These are phyloP conservation scores for Alloplasta piceator DNA, from an alignment of 2,888 invertebrate genomes.

Conservation along the genomic window DNA sequence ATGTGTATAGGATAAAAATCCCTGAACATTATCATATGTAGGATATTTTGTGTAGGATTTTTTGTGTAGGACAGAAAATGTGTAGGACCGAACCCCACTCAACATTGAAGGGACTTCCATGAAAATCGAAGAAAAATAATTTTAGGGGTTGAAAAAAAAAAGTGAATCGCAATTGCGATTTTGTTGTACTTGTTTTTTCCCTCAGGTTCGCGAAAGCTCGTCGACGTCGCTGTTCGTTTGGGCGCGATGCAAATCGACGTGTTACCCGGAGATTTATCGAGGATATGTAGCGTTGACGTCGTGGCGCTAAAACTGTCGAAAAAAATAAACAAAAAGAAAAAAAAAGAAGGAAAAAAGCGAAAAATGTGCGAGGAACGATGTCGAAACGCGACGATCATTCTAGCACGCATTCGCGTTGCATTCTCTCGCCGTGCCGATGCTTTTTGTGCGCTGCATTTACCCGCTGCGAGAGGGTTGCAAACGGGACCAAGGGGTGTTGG, in stretches of 20 bases:
- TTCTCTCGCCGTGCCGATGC: slow-evolving; percentile 37
- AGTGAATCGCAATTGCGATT: background rate
- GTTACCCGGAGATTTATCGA: background rate
- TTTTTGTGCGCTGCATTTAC: slow-evolving; percentile 22
- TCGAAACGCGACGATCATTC: slow-evolving; percentile 51
- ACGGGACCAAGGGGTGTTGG: slow-evolving; percentile 19
- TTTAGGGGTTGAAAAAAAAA: slow-evolving; percentile 12
- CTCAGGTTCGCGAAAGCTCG: too few species aligned
- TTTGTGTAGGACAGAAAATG: too few species aligned
- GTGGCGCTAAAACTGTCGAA: background rate
- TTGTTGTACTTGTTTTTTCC: background rate
- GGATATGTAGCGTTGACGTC: too few species aligned
- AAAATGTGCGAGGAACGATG: slow-evolving; percentile 18
- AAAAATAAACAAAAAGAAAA: background rate
- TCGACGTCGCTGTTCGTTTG: too few species aligned
- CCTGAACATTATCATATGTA: too few species aligned
- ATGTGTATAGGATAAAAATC: too few species aligned
- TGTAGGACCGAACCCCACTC: too few species aligned
- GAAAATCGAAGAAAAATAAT: too few species aligned
- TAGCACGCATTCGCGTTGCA: slow-evolving; percentile 52
- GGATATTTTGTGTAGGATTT: too few species aligned
- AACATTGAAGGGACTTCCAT: too few species aligned
- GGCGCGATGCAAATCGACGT: background rate
- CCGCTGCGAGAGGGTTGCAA: background rate
- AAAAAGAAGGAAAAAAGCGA: slow-evolving; percentile 25